phyloP scores from a whole-genome alignment of 37 sponge, comb jelly and placozoan genomes.

The Ianthella basta region DNA sequence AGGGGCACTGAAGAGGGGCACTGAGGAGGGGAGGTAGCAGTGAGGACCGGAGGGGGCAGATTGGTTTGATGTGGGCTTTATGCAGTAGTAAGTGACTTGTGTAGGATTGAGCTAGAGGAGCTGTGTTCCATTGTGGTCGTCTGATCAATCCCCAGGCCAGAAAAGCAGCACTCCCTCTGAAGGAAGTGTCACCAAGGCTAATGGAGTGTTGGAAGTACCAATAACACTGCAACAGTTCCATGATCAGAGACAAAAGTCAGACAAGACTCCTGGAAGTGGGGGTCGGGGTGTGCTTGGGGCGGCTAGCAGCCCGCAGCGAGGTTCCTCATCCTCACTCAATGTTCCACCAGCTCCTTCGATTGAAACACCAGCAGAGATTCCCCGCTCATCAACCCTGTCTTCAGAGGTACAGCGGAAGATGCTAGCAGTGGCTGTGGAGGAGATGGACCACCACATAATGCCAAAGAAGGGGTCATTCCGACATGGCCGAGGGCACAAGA shows the following conservation, averaged over 20 bases:
- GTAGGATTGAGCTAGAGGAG: no score
- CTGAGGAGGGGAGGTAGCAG: no score
- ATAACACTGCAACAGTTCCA: slow-evolving; percentile 26
- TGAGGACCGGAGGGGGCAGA: no score
- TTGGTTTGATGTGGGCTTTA: no score
- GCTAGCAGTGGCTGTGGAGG: slow-evolving; percentile 26
- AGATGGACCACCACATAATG: not conserved
- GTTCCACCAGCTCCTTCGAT: not conserved
- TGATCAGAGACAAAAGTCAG: not conserved
- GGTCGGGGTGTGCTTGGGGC: no score
- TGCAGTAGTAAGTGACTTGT: no score
- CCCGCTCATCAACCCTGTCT: not conserved
- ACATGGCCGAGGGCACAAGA: slow-evolving; percentile 48
- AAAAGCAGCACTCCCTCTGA: not conserved
- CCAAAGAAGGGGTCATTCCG: slow-evolving; percentile 17
- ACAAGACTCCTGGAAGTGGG: no score
- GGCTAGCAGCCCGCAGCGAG: not conserved
- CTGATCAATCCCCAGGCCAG: no score
- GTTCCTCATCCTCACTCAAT: slow-evolving; percentile 10
- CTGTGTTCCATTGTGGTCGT: no score
- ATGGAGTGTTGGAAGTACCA: not conserved
- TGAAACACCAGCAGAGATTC: not conserved
- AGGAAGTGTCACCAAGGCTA: not conserved
- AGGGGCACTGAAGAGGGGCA: no score
- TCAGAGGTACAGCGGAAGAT: not conserved